Evolutionary conservation across 2,888 invertebrate genomes (phyloP).

Genomic region (Tinea semifulvella): DNA sequence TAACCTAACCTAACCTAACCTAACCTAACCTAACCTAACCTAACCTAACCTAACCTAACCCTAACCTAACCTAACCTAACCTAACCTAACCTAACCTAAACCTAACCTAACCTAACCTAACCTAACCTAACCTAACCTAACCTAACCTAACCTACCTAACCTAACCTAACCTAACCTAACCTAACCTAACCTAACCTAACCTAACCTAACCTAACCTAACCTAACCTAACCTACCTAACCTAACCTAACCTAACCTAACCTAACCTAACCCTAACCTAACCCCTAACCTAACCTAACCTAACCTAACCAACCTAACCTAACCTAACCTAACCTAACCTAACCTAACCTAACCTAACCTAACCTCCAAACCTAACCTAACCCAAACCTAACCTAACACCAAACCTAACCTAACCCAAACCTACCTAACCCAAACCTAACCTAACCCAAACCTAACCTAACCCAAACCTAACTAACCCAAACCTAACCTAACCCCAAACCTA

Average conservation of each 20-base stretch:
- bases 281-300: conserved; percentile 17
- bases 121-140: conserved; percentile 14
- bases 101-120: conserved; percentile 12
- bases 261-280: conserved; percentile 17
- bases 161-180: conserved; percentile 17
- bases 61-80: conserved; percentile 7
- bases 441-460: conserved; percentile 16
- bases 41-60: conserved; percentile 17
- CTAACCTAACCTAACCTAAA: conserved; percentile 12
- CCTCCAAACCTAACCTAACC: conserved; percentile 18
- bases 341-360: conserved; percentile 17
- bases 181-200: conserved; percentile 17
- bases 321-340: conserved; percentile 17
- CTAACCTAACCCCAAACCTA: conserved; percentile 16
- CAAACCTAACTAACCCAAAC: conserved; percentile 15
- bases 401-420: conserved; percentile 17
- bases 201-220: conserved; percentile 17
- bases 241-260: conserved; percentile 17
- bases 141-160: conserved; percentile 15
- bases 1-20: conserved; percentile 16
- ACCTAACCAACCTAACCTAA: conserved; percentile 17
- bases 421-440: conserved; percentile 18
- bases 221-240: conserved; percentile 17
- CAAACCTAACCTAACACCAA: conserved; percentile 16
- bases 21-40: conserved; percentile 17